These are phyloP conservation scores for Tetraneura akinire DNA, from an alignment of 1,140 invertebrate species.

Conservation along the genomic window DNA sequence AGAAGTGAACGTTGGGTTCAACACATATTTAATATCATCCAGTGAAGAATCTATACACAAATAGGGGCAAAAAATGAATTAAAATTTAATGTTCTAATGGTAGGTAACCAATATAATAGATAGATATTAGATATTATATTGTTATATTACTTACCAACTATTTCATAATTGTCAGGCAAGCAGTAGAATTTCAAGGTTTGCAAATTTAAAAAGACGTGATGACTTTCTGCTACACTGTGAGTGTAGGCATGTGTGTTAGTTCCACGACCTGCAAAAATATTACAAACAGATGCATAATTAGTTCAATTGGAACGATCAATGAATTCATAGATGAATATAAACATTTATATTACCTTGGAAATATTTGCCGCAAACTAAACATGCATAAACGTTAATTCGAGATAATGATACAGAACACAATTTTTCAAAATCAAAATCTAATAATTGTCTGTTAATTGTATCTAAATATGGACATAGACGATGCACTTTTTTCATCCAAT, in stretches of 20 bases:
- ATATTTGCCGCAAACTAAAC: conserved; percentile 99
- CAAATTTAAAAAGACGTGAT: conserved; percentile 98
- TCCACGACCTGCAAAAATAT: conserved; percentile 76
- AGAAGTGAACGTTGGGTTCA: conserved; percentile 94
- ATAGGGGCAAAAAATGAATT: conserved; percentile 48
- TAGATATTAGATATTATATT: neutral
- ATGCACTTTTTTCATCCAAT: conserved; percentile 37
- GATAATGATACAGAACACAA: conserved; percentile 97
- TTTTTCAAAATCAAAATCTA: conserved; percentile 99
- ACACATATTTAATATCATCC: conserved; percentile 98
- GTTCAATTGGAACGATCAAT: conserved; percentile 13
- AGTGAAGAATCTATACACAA: conserved; percentile 83
- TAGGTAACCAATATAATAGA: too few species aligned
- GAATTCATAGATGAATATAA: conserved; percentile 5
- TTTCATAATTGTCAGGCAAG: conserved; percentile 99
- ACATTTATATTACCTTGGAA: conserved; percentile 73
- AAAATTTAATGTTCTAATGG: too few species aligned
- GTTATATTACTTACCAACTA: conserved; percentile 76
- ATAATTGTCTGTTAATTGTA: conserved; percentile 92
- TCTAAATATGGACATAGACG: conserved; percentile 89
- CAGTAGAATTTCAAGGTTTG: conserved; percentile 98
- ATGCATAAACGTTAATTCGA: conserved; percentile 99
- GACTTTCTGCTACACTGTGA: conserved; percentile 94
- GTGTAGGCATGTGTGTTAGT: conserved; percentile 98
- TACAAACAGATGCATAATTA: neutral